phyloP scores from a whole-genome alignment of 2,888 invertebrate species.

The Anthophora plumipes region DNA sequence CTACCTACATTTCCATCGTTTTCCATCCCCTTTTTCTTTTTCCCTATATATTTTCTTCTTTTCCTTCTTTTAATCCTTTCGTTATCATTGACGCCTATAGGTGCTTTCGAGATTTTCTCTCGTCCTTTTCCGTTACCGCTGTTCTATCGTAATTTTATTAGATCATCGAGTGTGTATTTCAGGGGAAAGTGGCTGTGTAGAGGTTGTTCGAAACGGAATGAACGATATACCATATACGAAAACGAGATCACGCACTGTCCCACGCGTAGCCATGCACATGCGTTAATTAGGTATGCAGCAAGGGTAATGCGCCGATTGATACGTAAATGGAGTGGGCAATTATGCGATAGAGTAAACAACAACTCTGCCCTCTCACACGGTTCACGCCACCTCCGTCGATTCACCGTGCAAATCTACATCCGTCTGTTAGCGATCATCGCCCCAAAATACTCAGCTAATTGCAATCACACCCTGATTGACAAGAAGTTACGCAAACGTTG shows the following conservation, averaged over 20 bases:
- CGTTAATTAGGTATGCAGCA: constrained; percentile 70
- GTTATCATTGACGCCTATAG: too few species aligned
- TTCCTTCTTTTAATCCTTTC: too few species aligned
- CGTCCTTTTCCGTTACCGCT: too few species aligned
- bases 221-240: constrained; percentile 21
- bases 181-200: constrained; percentile 5
- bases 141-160: too few species aligned
- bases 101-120: too few species aligned
- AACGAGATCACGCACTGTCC: constrained; percentile 24
- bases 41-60: background rate
- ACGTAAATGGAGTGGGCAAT: constrained; percentile 75
- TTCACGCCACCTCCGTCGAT: constrained; percentile 44
- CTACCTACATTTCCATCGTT: background rate
- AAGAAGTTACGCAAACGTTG: constrained; percentile 42
- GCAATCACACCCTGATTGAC: constrained; percentile 50
- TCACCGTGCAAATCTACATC: constrained; percentile 59
- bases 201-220: constrained; percentile 4
- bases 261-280: constrained; percentile 41
- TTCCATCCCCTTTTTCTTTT: background rate
- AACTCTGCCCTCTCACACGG: constrained; percentile 41
- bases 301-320: constrained; percentile 73
- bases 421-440: constrained; percentile 12
- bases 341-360: constrained; percentile 73
- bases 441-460: constrained; percentile 43
- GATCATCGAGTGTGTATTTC: too few species aligned